These are phyloP conservation scores for Oncorhynchus nerka DNA, from an alignment of 2,113 vertebrate species.

Conservation along the genomic window DNA sequence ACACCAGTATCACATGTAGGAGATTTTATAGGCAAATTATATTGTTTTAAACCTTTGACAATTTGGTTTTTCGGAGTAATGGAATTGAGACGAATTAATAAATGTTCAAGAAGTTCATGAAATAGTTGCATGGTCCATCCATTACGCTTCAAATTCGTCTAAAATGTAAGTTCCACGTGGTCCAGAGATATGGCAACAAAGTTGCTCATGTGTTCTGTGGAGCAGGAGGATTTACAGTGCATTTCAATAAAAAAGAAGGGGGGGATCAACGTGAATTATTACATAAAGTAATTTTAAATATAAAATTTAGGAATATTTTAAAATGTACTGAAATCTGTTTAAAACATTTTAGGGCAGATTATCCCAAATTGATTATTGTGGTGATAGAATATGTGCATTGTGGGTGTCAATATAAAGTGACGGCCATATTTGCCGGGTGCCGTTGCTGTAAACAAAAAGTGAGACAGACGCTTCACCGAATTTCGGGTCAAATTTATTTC, in stretches of 20 bases:
- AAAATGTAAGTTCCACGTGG: no score
- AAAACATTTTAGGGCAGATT: slow-evolving; percentile 36
- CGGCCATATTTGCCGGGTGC: slow-evolving; percentile 95
- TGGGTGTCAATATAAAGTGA: slow-evolving; percentile 86
- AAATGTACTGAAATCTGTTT: slow-evolving; percentile 18
- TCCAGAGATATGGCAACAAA: no score
- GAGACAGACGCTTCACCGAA: slow-evolving; percentile 85
- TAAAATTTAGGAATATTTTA: background rate
- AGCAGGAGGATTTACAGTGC: no score
- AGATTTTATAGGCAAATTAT: background rate
- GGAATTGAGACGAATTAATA: no score
- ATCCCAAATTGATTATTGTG: slow-evolving; percentile 52
- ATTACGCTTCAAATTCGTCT: no score
- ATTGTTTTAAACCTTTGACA: no score
- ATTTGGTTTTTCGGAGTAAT: no score
- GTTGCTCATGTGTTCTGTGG: background rate
- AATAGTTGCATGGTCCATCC: no score
- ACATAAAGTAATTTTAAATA: background rate
- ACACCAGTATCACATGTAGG: no score
- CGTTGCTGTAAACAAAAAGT: slow-evolving; percentile 93
- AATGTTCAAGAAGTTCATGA: no score
- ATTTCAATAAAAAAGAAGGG: background rate
- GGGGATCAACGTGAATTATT: background rate
- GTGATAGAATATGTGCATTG: slow-evolving; percentile 72
- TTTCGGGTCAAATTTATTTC: slow-evolving; percentile 86